phyloP scores from a whole-genome alignment of 2,888 invertebrate genomes.

The Rhingia campestris region DNA sequence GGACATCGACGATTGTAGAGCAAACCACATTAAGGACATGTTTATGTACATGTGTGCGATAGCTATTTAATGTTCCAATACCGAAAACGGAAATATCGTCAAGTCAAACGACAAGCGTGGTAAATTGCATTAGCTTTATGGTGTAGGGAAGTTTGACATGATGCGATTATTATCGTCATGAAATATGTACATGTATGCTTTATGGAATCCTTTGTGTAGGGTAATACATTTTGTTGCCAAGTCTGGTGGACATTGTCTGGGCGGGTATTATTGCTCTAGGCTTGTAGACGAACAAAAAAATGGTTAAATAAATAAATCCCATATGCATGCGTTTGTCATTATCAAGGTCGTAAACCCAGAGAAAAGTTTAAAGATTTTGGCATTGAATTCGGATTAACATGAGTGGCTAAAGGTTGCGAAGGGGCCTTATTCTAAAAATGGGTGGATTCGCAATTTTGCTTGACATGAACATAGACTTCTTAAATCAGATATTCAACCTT shows the following conservation, averaged over 20 bases:
- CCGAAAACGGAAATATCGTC: slow-evolving; percentile 16
- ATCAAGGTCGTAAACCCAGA: slow-evolving; percentile 60
- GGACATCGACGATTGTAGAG: slow-evolving; percentile 7
- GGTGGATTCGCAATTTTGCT: background rate
- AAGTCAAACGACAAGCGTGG: slow-evolving; percentile 60
- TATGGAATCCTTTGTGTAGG: background rate
- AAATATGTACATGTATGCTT: slow-evolving; percentile 48
- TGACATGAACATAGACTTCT: background rate
- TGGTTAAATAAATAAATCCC: slow-evolving; percentile 60
- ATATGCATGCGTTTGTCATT: slow-evolving; percentile 64
- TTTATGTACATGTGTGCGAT: slow-evolving; percentile 18
- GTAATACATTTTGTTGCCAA: slow-evolving; percentile 44
- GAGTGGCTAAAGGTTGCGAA: background rate
- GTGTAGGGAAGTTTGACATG: slow-evolving; percentile 64
- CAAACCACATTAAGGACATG: background rate
- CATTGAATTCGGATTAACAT: background rate
- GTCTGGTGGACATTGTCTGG: slow-evolving; percentile 34
- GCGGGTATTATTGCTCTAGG: background rate
- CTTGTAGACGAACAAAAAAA: slow-evolving; percentile 26
- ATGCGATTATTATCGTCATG: slow-evolving; percentile 68
- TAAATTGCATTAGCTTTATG: slow-evolving; percentile 70
- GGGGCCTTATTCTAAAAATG: background rate
- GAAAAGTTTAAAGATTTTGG: slow-evolving; percentile 49
- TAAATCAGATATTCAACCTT: too few species aligned
- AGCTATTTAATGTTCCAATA: slow-evolving; percentile 35